Evolutionary conservation across 2,888 invertebrate species (phyloP), one percentile per base, ranked within the genome.

Genomic region (Junonia oenone): DNA sequence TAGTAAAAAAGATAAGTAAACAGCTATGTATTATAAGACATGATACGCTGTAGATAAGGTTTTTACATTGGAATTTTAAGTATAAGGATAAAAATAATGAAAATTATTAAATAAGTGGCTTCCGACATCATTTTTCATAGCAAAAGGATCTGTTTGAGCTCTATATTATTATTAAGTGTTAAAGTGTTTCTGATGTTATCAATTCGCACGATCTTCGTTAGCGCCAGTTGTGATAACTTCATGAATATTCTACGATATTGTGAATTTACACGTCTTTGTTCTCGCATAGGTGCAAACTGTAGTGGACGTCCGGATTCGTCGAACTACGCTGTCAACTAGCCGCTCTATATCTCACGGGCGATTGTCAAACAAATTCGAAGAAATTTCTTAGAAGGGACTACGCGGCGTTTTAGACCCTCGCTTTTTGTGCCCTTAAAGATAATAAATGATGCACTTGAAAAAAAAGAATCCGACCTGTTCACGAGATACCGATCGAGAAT

Each of bases 401-500:
- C 71, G 89, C 89, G 88, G 88, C 87, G 85, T 89, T 87, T 87
- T 87, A 78, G 83, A 76, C 79, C 84, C 78, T 73, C 69, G 62
- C 61, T 72, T 86, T 87, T 89, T 88, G 82, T 86, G 73, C 77
- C 76, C 75, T 78, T 79, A 82, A 82, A 87, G 83, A 89, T 89
- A 90, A 89, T 89, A 89, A 90, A 90, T 88, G 88, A 89, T 84
- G 83, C 80, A 75, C 80, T 79, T 77, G 57, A 69, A 73, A 82
- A 84, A 88, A 90, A 88, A 81, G 76, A 82, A 80, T 81, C 81
- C 84, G 88, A 90, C 89, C 90, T 90, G 89, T 84, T 87, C 85
- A 78, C 73, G 69, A 71, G 89, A 89, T 89, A 89, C 87, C 80
- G 81, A 89, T 89, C 89, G 68, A 70, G 76, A 84, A 84, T 80